Evolutionary conservation across 2,888 invertebrate genomes (phyloP), one percentile per base, ranked within the genome.

Genomic region (Exephanes ischioxanthus): DNA sequence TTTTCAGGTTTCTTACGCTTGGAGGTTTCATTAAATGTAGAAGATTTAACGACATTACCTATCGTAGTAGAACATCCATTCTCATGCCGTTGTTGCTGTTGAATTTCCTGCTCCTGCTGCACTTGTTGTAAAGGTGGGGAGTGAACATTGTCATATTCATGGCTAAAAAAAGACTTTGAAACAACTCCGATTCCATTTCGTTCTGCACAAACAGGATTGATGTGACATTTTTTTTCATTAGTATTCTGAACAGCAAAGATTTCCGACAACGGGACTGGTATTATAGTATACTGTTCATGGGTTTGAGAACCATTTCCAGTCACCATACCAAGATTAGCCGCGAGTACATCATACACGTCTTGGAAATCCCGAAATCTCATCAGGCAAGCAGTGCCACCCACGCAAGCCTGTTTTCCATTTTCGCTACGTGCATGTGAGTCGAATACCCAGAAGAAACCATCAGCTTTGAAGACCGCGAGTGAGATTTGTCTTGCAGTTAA

Each of bases 361-460:
- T 48, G 14, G 14, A 48, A 16, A 16, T 48, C 48, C 11, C 48
- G 48, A 16, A 48, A 48, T 41, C 72, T 14, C 11, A 72, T 19
- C 19, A 72, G 26, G 19, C 83, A 83, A 19, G 81, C 81, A 1
- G 30, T 55, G 0, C 76, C 66, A 4, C 26, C 77, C 16, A 41
- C 55, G 51, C 2, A 61, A 4, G 85, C 67, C 70, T 26, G 61
- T 5, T 84, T 41, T 51, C 88, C 88, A 82, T 88, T 87, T 66
- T 73, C 70, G 1, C 90, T 89, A 86, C 89, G 89, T 41, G 88
- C 86, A 83, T 90, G 88, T 16, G 89, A 89, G 67, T 90, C 80
- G 41, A 72, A 58, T 51, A 51, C n/a, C 51, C 51, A 51, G 51
- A 16, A 51, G 51, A n/a, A n/a, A 51, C n/a, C 6, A n/a, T 53